Conservation (phyloP, 2,888 invertebrate species). For the Drosophila gaucha region DNA sequence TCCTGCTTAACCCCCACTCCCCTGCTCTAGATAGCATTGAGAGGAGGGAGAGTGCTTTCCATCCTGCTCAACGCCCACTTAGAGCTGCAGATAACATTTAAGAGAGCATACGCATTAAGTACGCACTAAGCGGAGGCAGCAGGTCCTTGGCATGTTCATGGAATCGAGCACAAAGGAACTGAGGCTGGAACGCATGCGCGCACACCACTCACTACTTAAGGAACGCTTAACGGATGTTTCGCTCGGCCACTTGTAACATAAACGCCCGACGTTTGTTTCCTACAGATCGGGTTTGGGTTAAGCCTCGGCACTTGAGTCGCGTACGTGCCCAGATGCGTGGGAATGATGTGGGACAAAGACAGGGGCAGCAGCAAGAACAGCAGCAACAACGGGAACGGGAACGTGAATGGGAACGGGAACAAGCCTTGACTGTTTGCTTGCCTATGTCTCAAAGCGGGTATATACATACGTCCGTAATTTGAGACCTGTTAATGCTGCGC, state of each 20-base stretch:
- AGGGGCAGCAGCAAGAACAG: slow-evolving; percentile 12
- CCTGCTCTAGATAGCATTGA: background rate
- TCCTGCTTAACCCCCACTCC: background rate
- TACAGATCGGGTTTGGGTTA: slow-evolving; percentile 44
- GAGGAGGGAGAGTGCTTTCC: background rate
- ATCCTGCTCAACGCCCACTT: slow-evolving; percentile 4
- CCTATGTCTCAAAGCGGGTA: slow-evolving; percentile 49
- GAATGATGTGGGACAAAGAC: slow-evolving; percentile 69
- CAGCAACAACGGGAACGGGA: slow-evolving; percentile 17
- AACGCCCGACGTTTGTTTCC: slow-evolving; percentile 80
- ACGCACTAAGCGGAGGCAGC: slow-evolving; percentile 11
- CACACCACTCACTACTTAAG: slow-evolving; percentile 56
- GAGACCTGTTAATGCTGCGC: slow-evolving; percentile 81
- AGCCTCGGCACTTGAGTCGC: slow-evolving; percentile 59
- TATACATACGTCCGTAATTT: slow-evolving; percentile 61
- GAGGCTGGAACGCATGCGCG: slow-evolving; percentile 46
- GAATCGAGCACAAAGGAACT: slow-evolving; percentile 45
- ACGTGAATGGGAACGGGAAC: slow-evolving; percentile 21
- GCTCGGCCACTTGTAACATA: slow-evolving; percentile 74
- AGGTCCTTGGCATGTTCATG: slow-evolving; percentile 44
- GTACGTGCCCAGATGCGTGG: slow-evolving; percentile 82
- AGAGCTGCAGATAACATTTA: slow-evolving; percentile 29
- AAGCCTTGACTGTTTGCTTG: slow-evolving; percentile 37
- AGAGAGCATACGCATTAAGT: slow-evolving; percentile 41
- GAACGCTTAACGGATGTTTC: slow-evolving; percentile 79